Evolutionary conservation across 1,140 invertebrate genomes (phyloP).

Genomic region (Rhopalosiphum maidis): DNA sequence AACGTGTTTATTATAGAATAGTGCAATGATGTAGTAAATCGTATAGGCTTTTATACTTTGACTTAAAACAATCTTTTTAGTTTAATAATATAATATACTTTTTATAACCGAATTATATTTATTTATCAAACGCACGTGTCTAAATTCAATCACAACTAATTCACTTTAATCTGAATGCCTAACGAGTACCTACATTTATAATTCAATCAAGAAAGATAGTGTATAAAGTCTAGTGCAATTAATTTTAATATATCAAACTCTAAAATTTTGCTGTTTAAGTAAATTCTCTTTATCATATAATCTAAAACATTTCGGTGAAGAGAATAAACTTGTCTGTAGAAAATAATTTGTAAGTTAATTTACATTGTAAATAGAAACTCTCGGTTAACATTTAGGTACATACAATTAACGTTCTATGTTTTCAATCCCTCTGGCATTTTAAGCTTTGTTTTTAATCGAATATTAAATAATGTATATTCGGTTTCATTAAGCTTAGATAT

Average conservation of each 20-base stretch:
- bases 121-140: not conserved
- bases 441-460: slow-evolving; percentile 6
- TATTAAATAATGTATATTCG: not conserved
- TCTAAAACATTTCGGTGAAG: not conserved
- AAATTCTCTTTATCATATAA: not conserved
- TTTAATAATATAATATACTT: not conserved
- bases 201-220: not conserved
- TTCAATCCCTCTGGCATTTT: not conserved
- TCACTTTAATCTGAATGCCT: not conserved
- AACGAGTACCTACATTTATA: not conserved
- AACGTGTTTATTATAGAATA: not conserved
- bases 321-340: not conserved
- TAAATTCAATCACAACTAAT: not conserved
- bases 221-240: not conserved
- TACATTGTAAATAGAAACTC: slow-evolving; percentile 13
- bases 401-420: not conserved
- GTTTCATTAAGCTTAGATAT: not conserved
- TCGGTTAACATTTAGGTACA: slow-evolving; percentile 1
- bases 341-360: slow-evolving; percentile 18
- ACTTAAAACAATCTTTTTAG: not conserved
- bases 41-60: not conserved
- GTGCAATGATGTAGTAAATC: not conserved
- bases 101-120: not conserved
- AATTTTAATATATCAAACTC: not conserved
- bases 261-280: not conserved